These are phyloP conservation scores for Rhinophrynus dorsalis DNA, from an alignment of 2,797 vertebrate species.

Conservation along the genomic window DNA sequence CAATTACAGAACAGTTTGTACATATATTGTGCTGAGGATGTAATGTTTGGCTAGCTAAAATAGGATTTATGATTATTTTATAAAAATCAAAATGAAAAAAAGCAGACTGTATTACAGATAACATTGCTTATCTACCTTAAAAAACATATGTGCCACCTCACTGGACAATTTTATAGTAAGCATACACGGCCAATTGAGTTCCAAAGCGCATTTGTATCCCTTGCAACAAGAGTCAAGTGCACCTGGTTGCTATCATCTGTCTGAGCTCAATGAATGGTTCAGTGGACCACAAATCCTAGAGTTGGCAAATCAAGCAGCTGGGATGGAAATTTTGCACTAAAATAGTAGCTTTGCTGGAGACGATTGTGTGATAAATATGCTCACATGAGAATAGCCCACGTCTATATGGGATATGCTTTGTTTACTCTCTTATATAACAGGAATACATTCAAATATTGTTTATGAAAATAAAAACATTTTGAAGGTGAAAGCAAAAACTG, in stretches of 20 bases:
- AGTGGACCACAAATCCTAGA: constrained; percentile 4
- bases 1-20: too few species aligned
- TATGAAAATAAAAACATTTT: not conserved
- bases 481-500: too few species aligned
- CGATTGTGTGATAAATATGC: not conserved
- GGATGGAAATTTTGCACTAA: constrained; percentile 17
- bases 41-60: too few species aligned
- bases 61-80: too few species aligned
- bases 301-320: constrained; percentile 4
- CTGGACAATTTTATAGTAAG: not conserved
- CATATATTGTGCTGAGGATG: too few species aligned
- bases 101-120: too few species aligned
- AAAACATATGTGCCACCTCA: too few species aligned
- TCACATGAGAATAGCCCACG: not conserved
- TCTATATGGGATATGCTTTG: not conserved
- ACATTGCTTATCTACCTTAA: too few species aligned
- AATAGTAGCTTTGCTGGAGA: not conserved
- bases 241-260: constrained; percentile 18
- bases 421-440: not conserved
- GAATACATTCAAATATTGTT: too few species aligned
- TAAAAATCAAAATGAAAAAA: too few species aligned
- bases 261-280: not conserved
- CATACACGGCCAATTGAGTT: not conserved
- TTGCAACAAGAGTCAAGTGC: not conserved
- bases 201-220: not conserved